A percentile compares a stretch with the other conserved stretches of the same genome.
phyloP scores from a whole-genome alignment of 2,113 vertebrate species.

The Isurus oxyrinchus region DNA sequence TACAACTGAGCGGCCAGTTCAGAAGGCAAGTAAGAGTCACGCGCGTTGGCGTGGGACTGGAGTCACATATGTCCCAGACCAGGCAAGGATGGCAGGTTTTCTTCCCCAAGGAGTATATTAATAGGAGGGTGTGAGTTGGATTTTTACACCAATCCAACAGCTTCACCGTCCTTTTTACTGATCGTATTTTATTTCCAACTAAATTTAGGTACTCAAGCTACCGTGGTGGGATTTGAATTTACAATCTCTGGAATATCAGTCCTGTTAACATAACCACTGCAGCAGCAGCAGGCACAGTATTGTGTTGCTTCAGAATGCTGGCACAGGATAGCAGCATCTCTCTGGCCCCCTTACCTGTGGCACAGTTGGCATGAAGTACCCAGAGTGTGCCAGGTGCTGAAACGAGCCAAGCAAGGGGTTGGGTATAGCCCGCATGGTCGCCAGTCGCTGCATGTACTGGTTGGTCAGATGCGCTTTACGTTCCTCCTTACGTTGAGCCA shows the following conservation, averaged over 20 bases:
- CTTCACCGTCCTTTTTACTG: not conserved
- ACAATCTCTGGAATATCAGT: not conserved
- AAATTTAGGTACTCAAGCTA: not conserved
- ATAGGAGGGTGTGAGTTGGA: not conserved
- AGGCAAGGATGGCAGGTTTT: not conserved
- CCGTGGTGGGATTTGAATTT: not conserved
- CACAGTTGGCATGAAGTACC: constrained; percentile 75
- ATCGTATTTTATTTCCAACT: not conserved
- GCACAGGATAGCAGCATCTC: not conserved
- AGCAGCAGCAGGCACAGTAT: no score
- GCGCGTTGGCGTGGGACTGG: not conserved
- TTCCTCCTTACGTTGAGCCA: constrained; percentile 91
- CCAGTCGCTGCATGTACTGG: constrained; percentile 87
- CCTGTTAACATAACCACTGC: not conserved
- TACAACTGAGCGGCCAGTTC: no score
- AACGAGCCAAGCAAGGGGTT: constrained; percentile 72
- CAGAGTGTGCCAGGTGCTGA: constrained; percentile 59
- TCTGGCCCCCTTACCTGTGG: constrained; percentile 66
- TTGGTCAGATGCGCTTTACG: constrained; percentile 90
- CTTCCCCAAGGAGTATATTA: not conserved
- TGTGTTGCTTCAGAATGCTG: not conserved
- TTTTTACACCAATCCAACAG: not conserved
- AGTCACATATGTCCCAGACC: not conserved
- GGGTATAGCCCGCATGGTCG: constrained; percentile 68
- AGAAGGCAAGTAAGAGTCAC: not conserved